Evolutionary conservation across 2,888 invertebrate species (phyloP).

Genomic region (Clunio marinus): DNA sequence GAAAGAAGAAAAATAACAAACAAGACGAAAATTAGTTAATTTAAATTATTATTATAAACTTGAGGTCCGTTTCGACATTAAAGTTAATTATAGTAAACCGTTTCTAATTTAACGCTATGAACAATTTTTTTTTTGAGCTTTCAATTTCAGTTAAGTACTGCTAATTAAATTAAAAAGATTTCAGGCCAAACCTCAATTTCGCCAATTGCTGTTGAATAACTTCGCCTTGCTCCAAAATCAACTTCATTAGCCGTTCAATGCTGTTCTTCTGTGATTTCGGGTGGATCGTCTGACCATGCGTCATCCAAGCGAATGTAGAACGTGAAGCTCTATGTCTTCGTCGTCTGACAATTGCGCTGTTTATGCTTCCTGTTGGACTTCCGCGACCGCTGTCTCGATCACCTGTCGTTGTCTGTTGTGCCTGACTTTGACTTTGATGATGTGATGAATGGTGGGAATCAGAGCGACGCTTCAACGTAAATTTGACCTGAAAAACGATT

Average conservation of each 20-base stretch:
- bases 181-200: slow-evolving; percentile 46
- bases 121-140: neutral
- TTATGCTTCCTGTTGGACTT: slow-evolving; percentile 49
- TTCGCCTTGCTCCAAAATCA: slow-evolving; percentile 58
- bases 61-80: neutral
- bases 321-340: slow-evolving; percentile 45
- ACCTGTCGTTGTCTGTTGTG: slow-evolving; percentile 2
- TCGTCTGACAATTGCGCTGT: slow-evolving; percentile 48
- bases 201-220: slow-evolving; percentile 54
- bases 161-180: slow-evolving; percentile 5
- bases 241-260: slow-evolving; percentile 55
- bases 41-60: too few species aligned
- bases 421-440: slow-evolving; percentile 40
- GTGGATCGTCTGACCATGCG: slow-evolving; percentile 48
- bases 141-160: neutral
- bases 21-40: neutral
- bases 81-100: neutral
- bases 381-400: slow-evolving; percentile 51
- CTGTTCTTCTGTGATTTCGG: slow-evolving; percentile 47
- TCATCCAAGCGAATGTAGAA: slow-evolving; percentile 44
- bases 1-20: neutral
- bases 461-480: slow-evolving; percentile 46
- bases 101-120: neutral
- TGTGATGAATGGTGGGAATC: slow-evolving; percentile 40
- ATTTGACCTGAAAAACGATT: slow-evolving; percentile 44